These are phyloP conservation scores for Ailuropoda melanoleuca DNA, from an alignment of 2,113 vertebrate genomes.

Conservation along the genomic window DNA sequence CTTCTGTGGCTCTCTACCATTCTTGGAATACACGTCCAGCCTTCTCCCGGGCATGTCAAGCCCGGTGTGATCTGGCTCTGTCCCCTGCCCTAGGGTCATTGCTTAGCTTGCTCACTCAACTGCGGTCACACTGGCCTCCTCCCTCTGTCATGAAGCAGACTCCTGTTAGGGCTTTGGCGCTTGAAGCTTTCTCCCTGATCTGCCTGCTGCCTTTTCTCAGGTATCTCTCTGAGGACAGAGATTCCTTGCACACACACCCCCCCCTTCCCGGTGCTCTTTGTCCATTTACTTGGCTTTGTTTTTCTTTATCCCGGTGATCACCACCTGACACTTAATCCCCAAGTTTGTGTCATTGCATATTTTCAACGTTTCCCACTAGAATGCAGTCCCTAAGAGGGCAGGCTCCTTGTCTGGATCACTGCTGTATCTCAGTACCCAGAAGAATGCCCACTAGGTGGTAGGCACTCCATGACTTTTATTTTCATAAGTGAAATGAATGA, in stretches of 20 bases:
- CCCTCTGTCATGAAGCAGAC: not conserved
- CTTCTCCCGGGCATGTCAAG: rapidly evolving
- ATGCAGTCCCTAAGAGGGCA: not conserved
- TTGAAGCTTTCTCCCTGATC: not conserved
- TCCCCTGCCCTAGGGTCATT: too few species aligned
- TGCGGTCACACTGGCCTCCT: not conserved
- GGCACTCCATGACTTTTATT: not conserved
- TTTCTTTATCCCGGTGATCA: not conserved
- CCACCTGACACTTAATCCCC: not conserved
- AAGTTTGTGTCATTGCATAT: not conserved
- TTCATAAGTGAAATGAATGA: not conserved
- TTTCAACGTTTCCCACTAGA: not conserved
- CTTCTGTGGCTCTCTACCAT: rapidly evolving
- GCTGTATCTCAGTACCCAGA: not conserved
- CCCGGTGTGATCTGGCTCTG: not conserved
- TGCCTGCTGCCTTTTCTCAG: not conserved
- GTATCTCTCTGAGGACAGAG: not conserved
- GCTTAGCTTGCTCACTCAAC: rapidly evolving
- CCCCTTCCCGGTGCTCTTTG: rapidly evolving
- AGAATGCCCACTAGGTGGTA: not conserved
- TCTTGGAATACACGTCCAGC: not conserved
- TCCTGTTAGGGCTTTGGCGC: rapidly evolving
- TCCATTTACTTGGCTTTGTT: not conserved
- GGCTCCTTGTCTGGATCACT: not conserved
- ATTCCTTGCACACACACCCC: rapidly evolving